phyloP scores from a whole-genome alignment of 2,797 vertebrate species.

The Hippocampus kuda region DNA sequence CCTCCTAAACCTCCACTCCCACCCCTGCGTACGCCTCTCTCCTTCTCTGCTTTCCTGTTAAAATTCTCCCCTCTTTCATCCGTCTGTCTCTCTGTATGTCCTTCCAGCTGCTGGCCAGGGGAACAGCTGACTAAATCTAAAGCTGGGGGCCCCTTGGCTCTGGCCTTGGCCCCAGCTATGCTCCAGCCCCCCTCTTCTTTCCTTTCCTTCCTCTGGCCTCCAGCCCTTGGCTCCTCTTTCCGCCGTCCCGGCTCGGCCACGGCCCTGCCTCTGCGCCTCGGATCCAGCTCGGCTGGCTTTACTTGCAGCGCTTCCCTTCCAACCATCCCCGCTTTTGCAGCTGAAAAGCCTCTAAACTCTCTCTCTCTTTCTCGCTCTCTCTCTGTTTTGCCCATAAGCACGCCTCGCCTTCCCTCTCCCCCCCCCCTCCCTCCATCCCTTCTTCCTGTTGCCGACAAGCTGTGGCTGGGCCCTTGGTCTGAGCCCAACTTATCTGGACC shows the following conservation, averaged over 20 bases:
- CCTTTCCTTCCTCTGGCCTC: slow-evolving; percentile 50
- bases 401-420: slow-evolving; percentile 27
- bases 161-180: slow-evolving; percentile 41
- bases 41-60: slow-evolving; percentile 38
- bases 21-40: slow-evolving; percentile 24
- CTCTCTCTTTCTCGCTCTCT: slow-evolving; percentile 19
- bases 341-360: slow-evolving; percentile 49
- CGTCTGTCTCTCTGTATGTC: slow-evolving; percentile 16
- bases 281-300: slow-evolving; percentile 52
- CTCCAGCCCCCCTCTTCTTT: slow-evolving; percentile 42
- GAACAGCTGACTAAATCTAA: slow-evolving; percentile 69
- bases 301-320: slow-evolving; percentile 47
- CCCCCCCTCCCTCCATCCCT: slow-evolving; percentile 26
- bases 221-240: slow-evolving; percentile 58
- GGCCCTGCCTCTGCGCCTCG: slow-evolving; percentile 53
- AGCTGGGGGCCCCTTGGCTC: slow-evolving; percentile 53
- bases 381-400: slow-evolving; percentile 41
- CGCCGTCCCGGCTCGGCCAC: slow-evolving; percentile 47
- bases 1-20: slow-evolving; percentile 53
- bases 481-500: slow-evolving; percentile 59
- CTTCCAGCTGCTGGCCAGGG: slow-evolving; percentile 62
- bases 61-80: slow-evolving; percentile 34
- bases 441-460: slow-evolving; percentile 36
- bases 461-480: slow-evolving; percentile 53
- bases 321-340: slow-evolving; percentile 43